Base-by-base conservation (phyloP, 2,797 vertebrate genomes). In the Notolepis coatsorum region DNA sequence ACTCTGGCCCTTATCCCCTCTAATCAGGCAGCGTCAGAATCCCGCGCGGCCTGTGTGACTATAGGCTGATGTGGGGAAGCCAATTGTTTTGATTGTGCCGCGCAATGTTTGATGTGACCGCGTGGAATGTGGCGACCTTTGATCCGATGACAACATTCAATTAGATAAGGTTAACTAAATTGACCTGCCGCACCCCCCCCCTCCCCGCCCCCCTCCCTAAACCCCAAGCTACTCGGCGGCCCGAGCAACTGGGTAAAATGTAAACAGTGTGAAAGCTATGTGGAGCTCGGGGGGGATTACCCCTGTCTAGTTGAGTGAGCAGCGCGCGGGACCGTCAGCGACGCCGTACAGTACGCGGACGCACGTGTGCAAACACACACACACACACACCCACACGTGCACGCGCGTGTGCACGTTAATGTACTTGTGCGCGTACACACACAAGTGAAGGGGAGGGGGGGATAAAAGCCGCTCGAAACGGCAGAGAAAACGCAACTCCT, bases 121-220 rank as follows among this genome's bases (percentile, higher is more conserved):
- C 67, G 86, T 84, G 88, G 89, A 90, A 92, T 92, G 85, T 82
- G 63, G 56, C 68, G 76, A 91, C 90, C 91, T 90, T 87, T 92
- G 88, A 91, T 91, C 89, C 82, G 79, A 73, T 81, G 88, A 90
- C 90, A 91, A 89, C 85, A 84, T 86, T 88, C 86, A 91, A 91
- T 92, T 90, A 90, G 84, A 86, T 86, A 86, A 86, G 89, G 91
- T 90, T 91, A 91, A 92, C 88, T 88, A 88, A 90, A 88, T 68
- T 88, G 87, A 92, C 87, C 89, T 73, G 60, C 53, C 78, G 66
- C 75, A 82, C 54, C 75, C 43, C 57, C 42, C 51, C 66, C 57
- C 42, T 56, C 42, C 41, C 37, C 45, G 27, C 46, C 15, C 12
- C 38, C 42, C 23, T 47, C 51, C 51, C 43, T 65, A 61, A 69